These are phyloP conservation scores for Ricordea florida DNA, from an alignment of 92 coral and sea anemone species.

Conservation along the genomic window DNA sequence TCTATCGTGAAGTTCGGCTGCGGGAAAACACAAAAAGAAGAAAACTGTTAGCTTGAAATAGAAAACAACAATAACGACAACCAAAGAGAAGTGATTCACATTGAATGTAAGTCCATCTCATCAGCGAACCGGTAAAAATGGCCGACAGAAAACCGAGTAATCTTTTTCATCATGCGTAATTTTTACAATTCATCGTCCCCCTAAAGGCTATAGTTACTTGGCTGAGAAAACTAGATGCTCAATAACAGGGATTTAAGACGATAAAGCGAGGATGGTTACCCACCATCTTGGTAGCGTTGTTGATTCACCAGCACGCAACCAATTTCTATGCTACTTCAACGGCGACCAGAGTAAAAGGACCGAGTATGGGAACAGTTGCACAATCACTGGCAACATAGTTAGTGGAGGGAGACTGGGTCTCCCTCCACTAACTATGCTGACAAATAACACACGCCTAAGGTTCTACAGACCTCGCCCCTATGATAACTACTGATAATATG, in stretches of 20 bases:
- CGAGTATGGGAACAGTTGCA: constrained; percentile 53
- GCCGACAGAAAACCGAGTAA: background rate
- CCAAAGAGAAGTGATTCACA: background rate
- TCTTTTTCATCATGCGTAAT: background rate
- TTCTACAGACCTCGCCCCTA: too few species aligned
- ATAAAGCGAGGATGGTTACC: constrained; percentile 83
- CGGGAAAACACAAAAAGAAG: background rate
- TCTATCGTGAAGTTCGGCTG: constrained; percentile 98
- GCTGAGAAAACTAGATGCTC: background rate
- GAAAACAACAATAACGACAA: background rate
- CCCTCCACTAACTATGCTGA: too few species aligned
- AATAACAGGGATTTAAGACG: constrained; percentile 60
- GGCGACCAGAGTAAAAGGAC: constrained; percentile 84
- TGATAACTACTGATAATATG: too few species aligned
- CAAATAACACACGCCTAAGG: too few species aligned
- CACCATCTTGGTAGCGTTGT: constrained; percentile 85
- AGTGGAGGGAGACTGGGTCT: too few species aligned
- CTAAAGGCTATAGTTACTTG: too few species aligned
- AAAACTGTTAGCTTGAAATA: background rate
- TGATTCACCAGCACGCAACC: constrained; percentile 48
- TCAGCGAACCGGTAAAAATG: constrained; percentile 12
- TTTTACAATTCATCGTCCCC: background rate
- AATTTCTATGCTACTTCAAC: constrained; percentile 25
- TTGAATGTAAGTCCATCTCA: too few species aligned
- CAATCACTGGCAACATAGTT: constrained; percentile 74